A percentile compares a stretch with the other conserved stretches of the same genome.
phyloP scores from a whole-genome alignment of 1,140 invertebrate genomes.

The Batillaria attramentaria region DNA sequence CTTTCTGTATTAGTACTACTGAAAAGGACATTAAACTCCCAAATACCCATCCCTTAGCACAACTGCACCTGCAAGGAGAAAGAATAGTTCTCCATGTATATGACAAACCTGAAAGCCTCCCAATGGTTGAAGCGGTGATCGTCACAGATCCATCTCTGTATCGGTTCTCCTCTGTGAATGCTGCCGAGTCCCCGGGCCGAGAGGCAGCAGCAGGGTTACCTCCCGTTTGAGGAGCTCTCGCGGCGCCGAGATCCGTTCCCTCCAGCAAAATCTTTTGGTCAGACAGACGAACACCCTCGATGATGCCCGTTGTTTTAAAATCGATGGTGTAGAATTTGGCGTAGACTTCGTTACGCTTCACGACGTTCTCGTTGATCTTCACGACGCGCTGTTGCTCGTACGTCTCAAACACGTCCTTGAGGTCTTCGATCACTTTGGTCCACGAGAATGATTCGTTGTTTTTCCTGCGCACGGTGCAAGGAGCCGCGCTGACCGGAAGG shows the following conservation, averaged over 20 bases:
- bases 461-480: conserved; percentile 25
- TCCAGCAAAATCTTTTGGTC: conserved; percentile 40
- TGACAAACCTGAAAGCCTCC: too few species aligned
- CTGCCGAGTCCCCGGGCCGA: too few species aligned
- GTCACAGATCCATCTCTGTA: too few species aligned
- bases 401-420: conserved; percentile 32
- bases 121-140: too few species aligned
- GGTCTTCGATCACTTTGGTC: conserved; percentile 23
- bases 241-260: too few species aligned
- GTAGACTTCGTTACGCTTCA: neutral
- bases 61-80: too few species aligned
- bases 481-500: conserved; percentile 36
- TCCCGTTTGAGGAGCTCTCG: too few species aligned
- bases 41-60: too few species aligned
- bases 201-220: too few species aligned
- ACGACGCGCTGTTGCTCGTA: neutral
- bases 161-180: too few species aligned
- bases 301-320: conserved; percentile 32
- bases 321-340: conserved; percentile 15
- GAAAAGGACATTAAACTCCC: neutral
- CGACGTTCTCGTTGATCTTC: conserved; percentile 3
- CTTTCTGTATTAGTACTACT: neutral
- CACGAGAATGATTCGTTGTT: neutral
- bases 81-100: too few species aligned
- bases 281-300: conserved; percentile 30